Evolutionary conservation across 2,888 invertebrate genomes (phyloP), one percentile per base, ranked within the genome.

Genomic region (Neoaliturus tenellus): DNA sequence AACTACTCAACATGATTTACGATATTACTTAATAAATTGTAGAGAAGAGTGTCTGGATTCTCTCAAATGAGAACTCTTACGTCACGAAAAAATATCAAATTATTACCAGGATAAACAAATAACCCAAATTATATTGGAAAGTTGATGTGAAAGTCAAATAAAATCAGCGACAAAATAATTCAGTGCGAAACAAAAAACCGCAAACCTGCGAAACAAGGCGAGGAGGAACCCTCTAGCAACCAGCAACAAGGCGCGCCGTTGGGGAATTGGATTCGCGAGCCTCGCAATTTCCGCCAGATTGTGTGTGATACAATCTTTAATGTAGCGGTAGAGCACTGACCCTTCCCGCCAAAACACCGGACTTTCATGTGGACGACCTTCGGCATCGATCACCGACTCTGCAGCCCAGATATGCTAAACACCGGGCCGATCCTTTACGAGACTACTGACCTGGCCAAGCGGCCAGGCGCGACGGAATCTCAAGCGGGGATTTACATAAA

Each of bases 161-260:
- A 25, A 25, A 8, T 3, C 62, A n/a, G n/a, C n/a, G 51, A 23
- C n/a, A 20, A 14, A 62, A 62, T 62, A 3, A 62, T 62, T 62
- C 62, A 31, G 62, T 31, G 62, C 62, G 62, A 28, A 31, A 62
- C 62, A 62, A 62, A 62, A 58, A 62, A 62, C 31, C 62, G 62
- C 62, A 25, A 62, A 31, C 12, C 62, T 14, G 62, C 62, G 62
- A 31, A 62, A 62, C 31, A 31, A 62, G 62, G 62, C 25, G 51
- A 6, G 31, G 31, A 62, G 31, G 31, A 62, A 62, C 62, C 28
- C 62, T 0, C 62, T 14, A 28, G 28, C 51, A 23, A 51, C 20
- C n/a, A n/a, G 51, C 4, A 14, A 8, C 6, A 25, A 28, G 10
- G 17, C 2, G 28, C 31, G 62, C 20, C 8, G 55, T 5, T 12